Evolutionary conservation across 2,888 invertebrate species (phyloP).

Genomic region (Sphaeridia pumilis): DNA sequence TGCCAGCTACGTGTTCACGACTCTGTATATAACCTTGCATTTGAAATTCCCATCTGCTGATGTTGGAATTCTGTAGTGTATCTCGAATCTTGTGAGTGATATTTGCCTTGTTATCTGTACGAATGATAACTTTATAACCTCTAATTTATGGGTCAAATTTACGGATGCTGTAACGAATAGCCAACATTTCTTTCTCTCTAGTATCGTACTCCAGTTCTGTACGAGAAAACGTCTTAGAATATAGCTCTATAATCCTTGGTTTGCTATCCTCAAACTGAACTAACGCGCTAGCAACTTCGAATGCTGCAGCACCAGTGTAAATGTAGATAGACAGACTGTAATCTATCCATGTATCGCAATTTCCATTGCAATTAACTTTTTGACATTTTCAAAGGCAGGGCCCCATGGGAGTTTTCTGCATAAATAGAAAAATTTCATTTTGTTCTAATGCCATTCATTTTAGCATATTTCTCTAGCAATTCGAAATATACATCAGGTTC

Average conservation of each 20-base stretch:
- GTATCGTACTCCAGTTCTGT: background rate
- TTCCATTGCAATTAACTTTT: background rate
- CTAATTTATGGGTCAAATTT: background rate
- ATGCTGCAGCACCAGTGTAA: background rate
- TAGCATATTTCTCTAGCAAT: background rate
- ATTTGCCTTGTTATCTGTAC: background rate
- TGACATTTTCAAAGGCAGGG: background rate
- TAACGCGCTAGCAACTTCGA: background rate
- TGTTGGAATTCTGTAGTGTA: background rate
- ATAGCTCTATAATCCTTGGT: background rate
- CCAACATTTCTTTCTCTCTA: background rate
- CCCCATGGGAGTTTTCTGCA: background rate
- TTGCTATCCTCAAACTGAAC: background rate
- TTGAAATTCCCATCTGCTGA: background rate
- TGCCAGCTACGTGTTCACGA: background rate
- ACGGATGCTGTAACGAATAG: background rate
- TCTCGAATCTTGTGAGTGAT: background rate
- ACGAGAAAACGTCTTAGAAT: background rate
- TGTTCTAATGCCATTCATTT: background rate
- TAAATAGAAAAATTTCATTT: background rate
- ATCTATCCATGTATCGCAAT: background rate
- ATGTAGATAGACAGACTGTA: no score
- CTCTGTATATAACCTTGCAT: background rate
- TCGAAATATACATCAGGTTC: background rate
- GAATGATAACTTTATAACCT: background rate